phyloP scores from a whole-genome alignment of 1,140 invertebrate genomes.

The Lasioglossum baleicum region DNA sequence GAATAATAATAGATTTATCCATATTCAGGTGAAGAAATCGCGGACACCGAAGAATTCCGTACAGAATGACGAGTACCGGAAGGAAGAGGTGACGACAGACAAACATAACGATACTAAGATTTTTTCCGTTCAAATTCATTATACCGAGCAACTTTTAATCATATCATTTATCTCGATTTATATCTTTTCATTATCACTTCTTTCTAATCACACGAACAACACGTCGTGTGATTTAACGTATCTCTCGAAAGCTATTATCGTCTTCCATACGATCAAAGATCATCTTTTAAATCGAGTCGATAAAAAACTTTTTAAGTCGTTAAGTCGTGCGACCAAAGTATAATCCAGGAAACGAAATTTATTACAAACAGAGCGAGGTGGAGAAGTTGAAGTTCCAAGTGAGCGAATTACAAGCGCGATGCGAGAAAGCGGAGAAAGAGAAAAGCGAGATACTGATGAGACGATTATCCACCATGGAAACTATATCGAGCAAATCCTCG shows the following conservation, averaged over 20 bases:
- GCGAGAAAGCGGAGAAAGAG: slow-evolving; percentile 90
- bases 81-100: slow-evolving; percentile 68
- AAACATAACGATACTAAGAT: slow-evolving; percentile 67
- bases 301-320: too few species aligned
- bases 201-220: too few species aligned
- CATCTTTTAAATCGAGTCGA: too few species aligned
- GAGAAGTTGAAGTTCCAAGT: slow-evolving; percentile 84
- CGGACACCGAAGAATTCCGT: slow-evolving; percentile 61
- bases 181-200: too few species aligned
- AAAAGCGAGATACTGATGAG: slow-evolving; percentile 91
- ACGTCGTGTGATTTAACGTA: too few species aligned
- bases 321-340: too few species aligned
- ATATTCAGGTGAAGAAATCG: slow-evolving; percentile 74
- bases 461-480: slow-evolving; percentile 87
- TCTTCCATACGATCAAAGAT: too few species aligned
- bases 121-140: background rate
- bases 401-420: slow-evolving; percentile 83
- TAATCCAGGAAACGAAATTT: too few species aligned
- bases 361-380: slow-evolving; percentile 82
- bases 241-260: too few species aligned
- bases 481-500: slow-evolving; percentile 84
- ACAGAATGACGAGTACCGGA: slow-evolving; percentile 59
- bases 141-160: background rate
- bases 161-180: background rate
- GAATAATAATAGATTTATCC: background rate